A percentile compares a stretch with the other conserved stretches of the same genome.
Conservation (phyloP, 2,797 vertebrate genomes). For the Xenentodon cancila region DNA sequence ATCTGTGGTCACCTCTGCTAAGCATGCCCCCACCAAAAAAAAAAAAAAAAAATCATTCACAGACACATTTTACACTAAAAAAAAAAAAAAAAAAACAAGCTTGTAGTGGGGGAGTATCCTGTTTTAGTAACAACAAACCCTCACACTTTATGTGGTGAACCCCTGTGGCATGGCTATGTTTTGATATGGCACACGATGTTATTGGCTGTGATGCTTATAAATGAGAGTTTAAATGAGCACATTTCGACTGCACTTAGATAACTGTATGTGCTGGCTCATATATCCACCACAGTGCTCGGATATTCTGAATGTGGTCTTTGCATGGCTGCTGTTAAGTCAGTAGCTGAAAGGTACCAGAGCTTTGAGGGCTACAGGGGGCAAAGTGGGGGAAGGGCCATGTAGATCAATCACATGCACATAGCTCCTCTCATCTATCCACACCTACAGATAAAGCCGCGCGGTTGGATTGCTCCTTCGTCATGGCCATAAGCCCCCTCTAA, state of each 20-base stretch:
- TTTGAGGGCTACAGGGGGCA: slow-evolving; percentile 50
- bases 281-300: slow-evolving; percentile 12
- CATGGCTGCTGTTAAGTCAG: slow-evolving; percentile 62
- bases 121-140: slow-evolving; percentile 11
- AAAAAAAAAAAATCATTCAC: neutral
- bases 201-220: slow-evolving; percentile 68
- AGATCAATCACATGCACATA: slow-evolving; percentile 78
- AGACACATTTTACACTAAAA: neutral
- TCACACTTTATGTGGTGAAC: slow-evolving; percentile 21
- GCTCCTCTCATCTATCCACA: slow-evolving; percentile 75
- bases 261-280: neutral
- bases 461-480: slow-evolving; percentile 66
- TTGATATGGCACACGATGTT: slow-evolving; percentile 67
- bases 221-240: slow-evolving; percentile 57
- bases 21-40: too few species aligned
- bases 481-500: slow-evolving; percentile 69
- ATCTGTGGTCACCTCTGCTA: neutral
- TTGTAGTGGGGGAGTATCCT: slow-evolving; percentile 1
- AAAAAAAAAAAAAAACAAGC: neutral
- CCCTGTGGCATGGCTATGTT: slow-evolving; percentile 67
- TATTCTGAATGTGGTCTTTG: slow-evolving; percentile 25
- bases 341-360: slow-evolving; percentile 55
- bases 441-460: slow-evolving; percentile 72
- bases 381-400: slow-evolving; percentile 67
- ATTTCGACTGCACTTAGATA: too few species aligned